Evolutionary conservation across 2,797 vertebrate species (phyloP), one percentile per base, ranked within the genome.

Genomic region (Hybognathus amarus): DNA sequence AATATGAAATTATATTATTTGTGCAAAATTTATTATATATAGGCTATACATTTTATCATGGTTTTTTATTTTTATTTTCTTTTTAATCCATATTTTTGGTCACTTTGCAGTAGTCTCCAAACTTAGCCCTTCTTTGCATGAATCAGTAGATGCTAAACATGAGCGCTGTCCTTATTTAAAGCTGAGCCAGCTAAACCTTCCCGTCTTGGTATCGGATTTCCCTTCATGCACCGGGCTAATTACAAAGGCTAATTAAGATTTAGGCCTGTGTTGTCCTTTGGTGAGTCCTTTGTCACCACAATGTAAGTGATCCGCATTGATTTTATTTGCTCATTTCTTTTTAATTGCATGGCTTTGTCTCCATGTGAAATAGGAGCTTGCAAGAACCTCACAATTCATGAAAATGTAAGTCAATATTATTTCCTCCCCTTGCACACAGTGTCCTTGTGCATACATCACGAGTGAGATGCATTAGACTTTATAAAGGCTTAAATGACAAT

Each of bases 311-410:
- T 93, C 91, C 76, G 82, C 86, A 95, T 94, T 93, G 94, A 95
- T 94, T 94, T 91, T 90, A 92, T 93, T 92, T 92, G 90, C 91
- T 94, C 92, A 92, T 94, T 93, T 91, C 89, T 93, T 93, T 94
- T 94, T 94, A 94, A 94, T 94, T 93, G 90, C 89, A 86, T 83
- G 89, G 92, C 91, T 90, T 86, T 91, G 87, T 89, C 83, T 93
- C 90, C 87, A 85, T 74, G 56, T 89, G 93, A 93, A 94, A 94
- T 90, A 56, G 59, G 86, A 94, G 75, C 92, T 92, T 67, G 64
- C 90, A 86, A 66, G 87, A 90, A 90, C 78, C 89, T 88, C 87
- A 85, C 83, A 77, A 83, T 87, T 86, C 87, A 85, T 81, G 83
- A 87, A 84, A 89, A 89, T 82, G 68, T 82, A 86, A 89, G 87